Evolutionary conservation across 2,888 invertebrate species (phyloP).

Genomic region (Cephus rjabovi): DNA sequence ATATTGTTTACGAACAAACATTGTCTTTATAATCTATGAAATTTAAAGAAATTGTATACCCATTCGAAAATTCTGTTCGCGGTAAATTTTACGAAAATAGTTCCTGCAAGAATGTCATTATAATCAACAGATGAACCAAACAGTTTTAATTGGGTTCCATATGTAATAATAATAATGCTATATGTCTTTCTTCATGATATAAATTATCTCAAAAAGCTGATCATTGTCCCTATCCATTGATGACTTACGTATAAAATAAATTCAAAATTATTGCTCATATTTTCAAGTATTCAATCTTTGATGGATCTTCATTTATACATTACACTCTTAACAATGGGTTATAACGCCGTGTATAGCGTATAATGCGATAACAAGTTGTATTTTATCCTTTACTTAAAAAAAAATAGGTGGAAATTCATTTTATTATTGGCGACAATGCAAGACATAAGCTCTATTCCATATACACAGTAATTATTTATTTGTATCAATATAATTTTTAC

Average conservation of each 20-base stretch:
- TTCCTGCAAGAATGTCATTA: not conserved
- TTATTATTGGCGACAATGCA: not conserved
- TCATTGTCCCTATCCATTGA: not conserved
- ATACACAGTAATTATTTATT: conserved; percentile 28
- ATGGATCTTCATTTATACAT: not conserved
- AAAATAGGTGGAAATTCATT: not conserved
- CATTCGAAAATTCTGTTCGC: not conserved
- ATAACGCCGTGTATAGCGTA: not conserved
- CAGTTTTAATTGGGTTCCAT: not conserved
- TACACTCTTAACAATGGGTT: not conserved
- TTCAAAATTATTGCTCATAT: not conserved
- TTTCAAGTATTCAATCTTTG: not conserved
- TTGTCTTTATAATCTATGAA: not conserved
- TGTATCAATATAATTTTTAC: not conserved
- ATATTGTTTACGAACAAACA: not conserved
- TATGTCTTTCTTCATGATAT: not conserved
- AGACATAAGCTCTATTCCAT: conserved; percentile 31
- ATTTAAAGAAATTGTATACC: not conserved
- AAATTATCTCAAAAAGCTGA: not conserved
- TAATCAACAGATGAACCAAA: not conserved
- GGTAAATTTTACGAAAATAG: not conserved
- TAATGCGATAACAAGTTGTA: not conserved
- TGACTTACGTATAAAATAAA: not conserved
- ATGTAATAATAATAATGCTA: not conserved
- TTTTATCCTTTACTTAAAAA: not conserved